Conservation (phyloP, 1,140 invertebrate species). For the Tetramorium simillimum region DNA sequence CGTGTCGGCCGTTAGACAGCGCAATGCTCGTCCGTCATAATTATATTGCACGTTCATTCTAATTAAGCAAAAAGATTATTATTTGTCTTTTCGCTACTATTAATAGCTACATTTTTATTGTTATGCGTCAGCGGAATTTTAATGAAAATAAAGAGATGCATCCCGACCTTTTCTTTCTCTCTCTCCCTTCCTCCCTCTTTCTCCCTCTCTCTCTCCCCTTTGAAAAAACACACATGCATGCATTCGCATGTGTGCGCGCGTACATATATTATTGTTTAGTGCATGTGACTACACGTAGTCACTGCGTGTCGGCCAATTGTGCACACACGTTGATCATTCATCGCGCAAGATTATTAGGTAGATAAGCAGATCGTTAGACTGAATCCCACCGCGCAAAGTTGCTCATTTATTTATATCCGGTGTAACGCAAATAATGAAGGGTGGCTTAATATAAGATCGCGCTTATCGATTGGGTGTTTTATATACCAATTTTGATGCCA, state of each 20-base stretch:
- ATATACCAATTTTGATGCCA: conserved; percentile 70
- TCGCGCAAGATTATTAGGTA: not conserved
- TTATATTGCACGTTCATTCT: not conserved
- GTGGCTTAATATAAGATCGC: conserved; percentile 58
- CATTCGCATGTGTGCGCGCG: too few relatives aligned
- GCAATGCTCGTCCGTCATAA: not conserved
- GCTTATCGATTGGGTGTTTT: conserved; percentile 72
- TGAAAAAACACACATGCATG: too few relatives aligned
- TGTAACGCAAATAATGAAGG: conserved; percentile 22
- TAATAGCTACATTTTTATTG: not conserved
- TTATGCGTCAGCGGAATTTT: not conserved
- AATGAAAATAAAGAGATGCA: not conserved
- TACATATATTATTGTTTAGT: not conserved
- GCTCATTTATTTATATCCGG: conserved; percentile 29
- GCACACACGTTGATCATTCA: not conserved
- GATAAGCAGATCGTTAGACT: conserved; percentile 1
- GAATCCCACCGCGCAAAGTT: not conserved
- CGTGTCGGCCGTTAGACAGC: not conserved
- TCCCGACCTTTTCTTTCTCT: not conserved
- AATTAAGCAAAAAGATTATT: not conserved
- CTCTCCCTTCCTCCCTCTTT: too few relatives aligned
- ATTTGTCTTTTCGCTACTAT: not conserved
- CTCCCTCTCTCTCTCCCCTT: too few relatives aligned
- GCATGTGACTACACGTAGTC: not conserved
- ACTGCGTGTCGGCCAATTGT: not conserved